Base-by-base conservation (phyloP, 2,113 vertebrate genomes). In the Junco hyemalis region DNA sequence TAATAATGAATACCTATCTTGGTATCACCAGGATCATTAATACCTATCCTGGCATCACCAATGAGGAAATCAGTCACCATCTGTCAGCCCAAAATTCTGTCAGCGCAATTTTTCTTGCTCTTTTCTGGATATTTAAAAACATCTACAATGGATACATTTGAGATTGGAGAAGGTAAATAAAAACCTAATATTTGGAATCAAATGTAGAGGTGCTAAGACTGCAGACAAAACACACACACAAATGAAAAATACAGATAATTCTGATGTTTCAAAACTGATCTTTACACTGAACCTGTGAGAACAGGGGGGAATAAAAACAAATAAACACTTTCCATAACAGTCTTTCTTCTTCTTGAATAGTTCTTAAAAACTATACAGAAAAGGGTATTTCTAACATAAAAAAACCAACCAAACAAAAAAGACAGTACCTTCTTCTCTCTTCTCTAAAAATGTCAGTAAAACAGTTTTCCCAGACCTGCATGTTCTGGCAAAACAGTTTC, bases 241-340 rank as follows among this genome's bases (percentile, higher is more conserved):
- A 57, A 73, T 14, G 19, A 47, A 70, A 17, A 70, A 38, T 26
- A 19, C 65, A 45, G 5, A 60, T 0, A 1, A 69, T n/a, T 17
- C 1, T 5, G 29, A 33, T 11, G 10, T 24, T 44, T 44, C 25
- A 87, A 57, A 70, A n/a, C 10, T 24, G 2, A 2, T 56, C 14
- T 79, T 29, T 6, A 36, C 11, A 65, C 1, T 47, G 28, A 85
- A 54, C 1, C 3, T 8, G 2, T 0, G 0, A 14, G 5, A 12
- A 14, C 2, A 1, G 5, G 4, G 4, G 2, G 2, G 14, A 33
- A 48, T 17, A 57, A 16, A 48, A 56, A 57, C 4, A 38, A 69
- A 61, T 6, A 17, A 48, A 50, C 2, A 23, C 2, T 60, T 71
- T 5, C 21, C 17, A 59, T 40, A 69, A 36, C 36, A 36, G 36